A percentile compares a stretch with the other conserved stretches of the same genome.
Conservation (phyloP, 2,797 vertebrate species). For the Typhlichthys subterraneus region DNA sequence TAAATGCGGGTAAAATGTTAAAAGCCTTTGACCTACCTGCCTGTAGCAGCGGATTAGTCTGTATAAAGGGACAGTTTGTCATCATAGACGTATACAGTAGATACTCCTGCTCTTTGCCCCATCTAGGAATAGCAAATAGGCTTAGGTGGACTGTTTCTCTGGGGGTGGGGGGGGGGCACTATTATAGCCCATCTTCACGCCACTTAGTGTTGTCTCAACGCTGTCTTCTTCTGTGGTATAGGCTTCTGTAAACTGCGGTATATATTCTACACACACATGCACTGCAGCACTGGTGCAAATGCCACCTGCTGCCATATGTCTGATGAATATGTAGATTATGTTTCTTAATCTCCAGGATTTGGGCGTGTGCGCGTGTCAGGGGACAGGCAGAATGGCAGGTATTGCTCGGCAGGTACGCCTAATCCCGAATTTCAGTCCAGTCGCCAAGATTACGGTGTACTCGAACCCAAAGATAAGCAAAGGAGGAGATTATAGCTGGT, state of each 20-base stretch:
- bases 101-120: conserved; percentile 39
- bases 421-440: background rate
- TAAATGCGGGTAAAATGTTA: conserved; percentile 54
- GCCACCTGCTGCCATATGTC: conserved; percentile 32
- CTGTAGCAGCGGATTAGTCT: conserved; percentile 59
- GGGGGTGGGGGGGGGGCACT: background rate
- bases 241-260: conserved; percentile 13
- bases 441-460: background rate
- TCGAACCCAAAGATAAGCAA: background rate
- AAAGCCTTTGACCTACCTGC: conserved; percentile 60
- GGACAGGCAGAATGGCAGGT: conserved; percentile 10
- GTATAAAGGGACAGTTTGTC: conserved; percentile 46
- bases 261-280: conserved; percentile 2
- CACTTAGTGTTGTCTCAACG: conserved; percentile 26
- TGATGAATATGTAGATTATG: conserved; percentile 49
- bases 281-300: conserved; percentile 33
- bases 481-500: conserved; percentile 7
- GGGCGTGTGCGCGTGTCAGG: conserved; percentile 5
- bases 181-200: conserved; percentile 35
- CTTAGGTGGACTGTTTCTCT: conserved; percentile 8
- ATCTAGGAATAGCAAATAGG: conserved; percentile 24
- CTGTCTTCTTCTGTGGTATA: conserved; percentile 33
- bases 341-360: conserved; percentile 5
- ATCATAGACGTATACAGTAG: conserved; percentile 27
- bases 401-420: conserved; percentile 2